These are phyloP conservation scores for Scolanthus callimorphus DNA, from an alignment of 92 coral and sea anemone genomes.

Conservation along the genomic window DNA sequence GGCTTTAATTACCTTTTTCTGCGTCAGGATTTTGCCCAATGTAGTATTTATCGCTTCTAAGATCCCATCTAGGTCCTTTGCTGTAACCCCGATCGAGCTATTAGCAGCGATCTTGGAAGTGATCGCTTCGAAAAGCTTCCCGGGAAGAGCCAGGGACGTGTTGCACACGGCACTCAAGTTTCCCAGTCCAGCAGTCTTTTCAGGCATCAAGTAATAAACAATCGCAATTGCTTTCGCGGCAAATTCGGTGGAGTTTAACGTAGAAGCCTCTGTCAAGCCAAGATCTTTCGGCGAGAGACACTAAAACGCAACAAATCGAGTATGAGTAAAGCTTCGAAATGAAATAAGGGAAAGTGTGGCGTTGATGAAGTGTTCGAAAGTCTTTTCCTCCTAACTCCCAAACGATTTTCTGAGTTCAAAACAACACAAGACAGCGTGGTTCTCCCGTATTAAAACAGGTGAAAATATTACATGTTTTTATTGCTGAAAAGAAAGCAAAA, in stretches of 20 bases:
- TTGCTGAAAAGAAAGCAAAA: too few species aligned
- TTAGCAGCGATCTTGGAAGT: constrained; percentile 7
- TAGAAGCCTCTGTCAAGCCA: constrained; percentile 2
- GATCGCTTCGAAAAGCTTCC: constrained; percentile 33
- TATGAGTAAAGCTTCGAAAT: too few species aligned
- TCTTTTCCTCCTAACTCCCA: too few species aligned
- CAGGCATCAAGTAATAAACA: constrained; percentile 52
- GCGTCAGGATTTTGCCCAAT: constrained; percentile 18
- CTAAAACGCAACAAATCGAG: too few species aligned
- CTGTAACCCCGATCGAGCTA: constrained; percentile 8
- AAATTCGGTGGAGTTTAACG: constrained; percentile 34
- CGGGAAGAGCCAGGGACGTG: constrained; percentile 28
- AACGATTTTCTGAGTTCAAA: not conserved
- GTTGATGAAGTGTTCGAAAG: not conserved
- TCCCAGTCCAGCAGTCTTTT: constrained; percentile 38
- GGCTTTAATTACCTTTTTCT: constrained; percentile 40
- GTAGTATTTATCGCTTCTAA: constrained; percentile 40
- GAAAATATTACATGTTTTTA: too few species aligned
- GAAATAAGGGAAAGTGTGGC: not conserved
- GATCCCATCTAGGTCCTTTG: constrained; percentile 30
- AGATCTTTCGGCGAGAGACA: constrained; percentile 40
- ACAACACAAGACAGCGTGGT: not conserved
- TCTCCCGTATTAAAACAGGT: not conserved
- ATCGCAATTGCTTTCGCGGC: constrained; percentile 17
- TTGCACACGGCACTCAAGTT: constrained; percentile 9